Base-by-base conservation (phyloP, 1,140 invertebrate species). In the Contarinia nasturtii region DNA sequence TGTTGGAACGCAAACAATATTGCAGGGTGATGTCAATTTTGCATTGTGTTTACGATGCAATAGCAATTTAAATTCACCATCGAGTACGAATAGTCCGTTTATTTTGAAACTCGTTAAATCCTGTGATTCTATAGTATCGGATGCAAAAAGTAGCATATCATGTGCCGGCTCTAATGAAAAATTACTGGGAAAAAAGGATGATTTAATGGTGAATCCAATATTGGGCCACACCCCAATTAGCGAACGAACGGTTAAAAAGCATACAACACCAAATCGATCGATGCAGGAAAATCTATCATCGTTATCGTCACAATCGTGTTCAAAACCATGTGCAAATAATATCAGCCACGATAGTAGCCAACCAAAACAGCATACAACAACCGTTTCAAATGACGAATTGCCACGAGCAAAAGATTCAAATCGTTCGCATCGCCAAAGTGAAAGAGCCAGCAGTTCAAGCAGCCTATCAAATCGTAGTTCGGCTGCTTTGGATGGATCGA, bases 1-100 rank as follows among this genome's bases (percentile, higher is more conserved):
- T 34, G 67, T 75, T 34, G 65, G 70, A n/a, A 77, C 73, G 7
- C 75, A 77, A 57, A 79, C 75, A 4, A 53, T 65, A 5, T 52
- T 70, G 15, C 61, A 56, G 37, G 65, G 65, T 33, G 70, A 74
- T 38, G 61, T 67, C 11, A 66, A 69, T 50, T 69, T 68, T 47
- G 66, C 67, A 45, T 56, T 75, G 1, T 77, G 74, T 54, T 54
- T 74, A 34, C 70, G 70, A 47, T 78, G 75, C 50, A 54, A 63
- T 33, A 63, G 61, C 46, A 63, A 63, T 55, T 51, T 63, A 8
- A 63, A 63, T 41, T 63, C 61, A 1, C 61, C 61, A 1, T 61
- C 61, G 42, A 52, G 61, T 21, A 63, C 61, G 11, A 63, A 63
- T 19, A 63, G 61, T 53, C 61, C 61, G 0, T 63, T 58, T 48